Conservation (phyloP, 2,888 invertebrate genomes). For the Diarsia mendica region DNA sequence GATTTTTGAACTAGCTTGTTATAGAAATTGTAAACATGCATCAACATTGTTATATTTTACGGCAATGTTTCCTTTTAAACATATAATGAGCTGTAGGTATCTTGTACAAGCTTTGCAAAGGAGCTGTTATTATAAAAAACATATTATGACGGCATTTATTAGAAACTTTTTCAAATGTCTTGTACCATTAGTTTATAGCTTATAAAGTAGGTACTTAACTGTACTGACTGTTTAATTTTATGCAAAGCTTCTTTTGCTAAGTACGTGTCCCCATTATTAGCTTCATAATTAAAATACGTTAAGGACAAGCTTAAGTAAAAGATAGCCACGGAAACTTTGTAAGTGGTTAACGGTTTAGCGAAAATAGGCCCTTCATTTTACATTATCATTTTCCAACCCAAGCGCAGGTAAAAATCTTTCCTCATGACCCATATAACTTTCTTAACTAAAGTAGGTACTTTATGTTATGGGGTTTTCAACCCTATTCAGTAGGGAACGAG, state of each 20-base stretch:
- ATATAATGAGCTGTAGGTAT: not conserved
- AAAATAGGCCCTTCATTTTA: slow-evolving; percentile 27
- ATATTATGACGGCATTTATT: not conserved
- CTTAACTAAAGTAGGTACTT: slow-evolving; percentile 1
- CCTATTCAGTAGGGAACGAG: slow-evolving; percentile 7
- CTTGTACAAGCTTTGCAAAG: too few species aligned
- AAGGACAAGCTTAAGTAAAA: slow-evolving; percentile 21
- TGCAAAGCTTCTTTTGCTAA: not conserved
- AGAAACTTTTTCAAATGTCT: not conserved
- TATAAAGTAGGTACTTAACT: not conserved
- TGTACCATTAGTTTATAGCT: not conserved
- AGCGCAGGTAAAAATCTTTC: slow-evolving; percentile 24
- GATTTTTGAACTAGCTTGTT: slow-evolving; percentile 27
- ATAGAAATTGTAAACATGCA: slow-evolving; percentile 25
- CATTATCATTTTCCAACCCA: slow-evolving; percentile 30
- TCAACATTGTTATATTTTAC: slow-evolving; percentile 10
- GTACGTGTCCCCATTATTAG: slow-evolving; percentile 14
- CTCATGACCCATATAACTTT: slow-evolving; percentile 17
- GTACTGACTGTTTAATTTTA: not conserved
- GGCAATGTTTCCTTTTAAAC: not conserved
- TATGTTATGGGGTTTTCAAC: slow-evolving; percentile 23
- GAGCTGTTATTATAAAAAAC: too few species aligned
- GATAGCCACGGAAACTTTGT: slow-evolving; percentile 23
- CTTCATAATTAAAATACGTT: slow-evolving; percentile 33
- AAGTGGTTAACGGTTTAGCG: slow-evolving; percentile 6